Percentiles rank a stretch among this genome's conserved stretches.
Conservation (phyloP, 2,888 invertebrate species). For the Habrosyne pyritoides region DNA sequence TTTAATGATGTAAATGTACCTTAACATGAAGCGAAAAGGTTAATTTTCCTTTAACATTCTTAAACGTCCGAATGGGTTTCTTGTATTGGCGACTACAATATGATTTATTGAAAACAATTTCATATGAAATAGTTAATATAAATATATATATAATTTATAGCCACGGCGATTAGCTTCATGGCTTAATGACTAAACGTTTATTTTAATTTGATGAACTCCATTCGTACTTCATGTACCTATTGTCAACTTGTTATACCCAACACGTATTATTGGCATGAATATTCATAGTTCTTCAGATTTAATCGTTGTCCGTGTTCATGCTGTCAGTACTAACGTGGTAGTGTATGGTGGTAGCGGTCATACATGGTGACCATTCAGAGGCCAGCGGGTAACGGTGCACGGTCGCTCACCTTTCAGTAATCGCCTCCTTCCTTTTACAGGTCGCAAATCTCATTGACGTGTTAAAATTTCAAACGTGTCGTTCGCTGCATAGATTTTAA, state of each 20-base stretch:
- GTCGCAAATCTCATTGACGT: slow-evolving; percentile 69
- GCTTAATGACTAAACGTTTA: slow-evolving; percentile 15
- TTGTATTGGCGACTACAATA: no score
- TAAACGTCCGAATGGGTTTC: no score
- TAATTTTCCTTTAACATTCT: no score
- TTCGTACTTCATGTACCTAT: slow-evolving; percentile 20
- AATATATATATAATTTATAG: slow-evolving; percentile 34
- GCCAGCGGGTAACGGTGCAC: slow-evolving; percentile 67
- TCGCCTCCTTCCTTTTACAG: slow-evolving; percentile 78
- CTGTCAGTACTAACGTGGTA: slow-evolving; percentile 29
- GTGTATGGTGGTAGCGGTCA: slow-evolving; percentile 44
- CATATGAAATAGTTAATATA: slow-evolving; percentile 15
- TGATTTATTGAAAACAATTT: slow-evolving; percentile 9
- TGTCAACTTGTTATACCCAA: slow-evolving; percentile 26
- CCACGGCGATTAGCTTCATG: slow-evolving; percentile 20
- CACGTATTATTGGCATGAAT: slow-evolving; percentile 56
- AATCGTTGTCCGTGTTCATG: slow-evolving; percentile 55
- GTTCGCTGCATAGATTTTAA: background rate
- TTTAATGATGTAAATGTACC: no score
- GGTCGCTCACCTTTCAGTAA: slow-evolving; percentile 79
- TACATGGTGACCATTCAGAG: slow-evolving; percentile 56
- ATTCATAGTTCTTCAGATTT: slow-evolving; percentile 64
- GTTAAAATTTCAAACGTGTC: slow-evolving; percentile 23
- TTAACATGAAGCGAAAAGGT: no score
- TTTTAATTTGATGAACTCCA: slow-evolving; percentile 18